Conservation (phyloP, 2,113 vertebrate species). For the Sula dactylatra region DNA sequence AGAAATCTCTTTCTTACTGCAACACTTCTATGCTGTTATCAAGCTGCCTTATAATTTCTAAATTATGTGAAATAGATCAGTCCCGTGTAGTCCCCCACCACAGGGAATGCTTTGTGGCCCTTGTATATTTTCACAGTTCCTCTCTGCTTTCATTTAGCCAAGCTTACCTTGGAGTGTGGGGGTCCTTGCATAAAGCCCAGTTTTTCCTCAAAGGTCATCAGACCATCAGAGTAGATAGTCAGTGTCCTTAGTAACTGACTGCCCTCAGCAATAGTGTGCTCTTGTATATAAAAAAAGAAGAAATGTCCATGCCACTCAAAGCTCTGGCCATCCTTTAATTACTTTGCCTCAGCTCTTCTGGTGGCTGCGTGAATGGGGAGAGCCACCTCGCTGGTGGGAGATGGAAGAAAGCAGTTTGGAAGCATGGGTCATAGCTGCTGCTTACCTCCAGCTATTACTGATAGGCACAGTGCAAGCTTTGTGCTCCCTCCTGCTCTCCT, state of each 20-base stretch:
- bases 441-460: background rate
- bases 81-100: background rate
- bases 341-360: background rate
- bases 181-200: background rate
- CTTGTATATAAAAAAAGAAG: background rate
- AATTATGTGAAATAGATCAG: background rate
- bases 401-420: background rate
- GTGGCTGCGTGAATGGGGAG: background rate
- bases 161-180: background rate
- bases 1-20: background rate
- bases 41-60: background rate
- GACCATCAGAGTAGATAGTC: background rate
- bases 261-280: background rate
- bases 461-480: background rate
- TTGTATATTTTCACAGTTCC: background rate
- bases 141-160: background rate
- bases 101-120: background rate
- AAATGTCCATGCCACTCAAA: background rate
- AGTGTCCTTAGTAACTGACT: background rate
- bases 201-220: background rate
- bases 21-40: background rate
- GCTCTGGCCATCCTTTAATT: background rate
- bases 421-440: background rate
- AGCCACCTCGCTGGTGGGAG: background rate
- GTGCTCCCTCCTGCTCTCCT: background rate